Conservation (phyloP, 1,140 invertebrate species). For the Drosophila sulfurigaster region DNA sequence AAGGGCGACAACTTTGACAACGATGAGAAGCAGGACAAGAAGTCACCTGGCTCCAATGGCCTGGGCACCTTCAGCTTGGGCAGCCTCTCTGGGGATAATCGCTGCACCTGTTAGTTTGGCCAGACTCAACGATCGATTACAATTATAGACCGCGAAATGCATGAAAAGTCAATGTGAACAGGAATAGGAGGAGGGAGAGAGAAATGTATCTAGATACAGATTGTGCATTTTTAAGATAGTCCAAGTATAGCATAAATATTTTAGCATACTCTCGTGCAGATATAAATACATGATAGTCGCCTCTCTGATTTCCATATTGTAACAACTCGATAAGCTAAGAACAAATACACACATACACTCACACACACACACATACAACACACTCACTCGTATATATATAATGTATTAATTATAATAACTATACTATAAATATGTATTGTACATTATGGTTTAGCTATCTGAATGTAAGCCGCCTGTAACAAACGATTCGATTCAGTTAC, state of each 20-base stretch:
- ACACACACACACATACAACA: too few species aligned
- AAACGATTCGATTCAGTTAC: constrained; percentile 18
- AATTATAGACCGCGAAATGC: constrained; percentile 21
- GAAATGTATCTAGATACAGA: constrained; percentile 47
- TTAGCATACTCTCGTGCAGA: constrained; percentile 73
- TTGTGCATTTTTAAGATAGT: constrained; percentile 80
- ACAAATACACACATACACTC: neutral
- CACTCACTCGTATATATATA: constrained; percentile 28
- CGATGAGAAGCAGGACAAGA: constrained; percentile 82
- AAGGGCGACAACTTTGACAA: constrained; percentile 84
- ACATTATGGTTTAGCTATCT: constrained; percentile 44
- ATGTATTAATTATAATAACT: constrained; percentile 30
- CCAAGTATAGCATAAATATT: constrained; percentile 79
- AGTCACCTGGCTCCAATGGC: constrained; percentile 84
- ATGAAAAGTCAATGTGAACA: constrained; percentile 5
- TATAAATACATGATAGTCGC: constrained; percentile 64
- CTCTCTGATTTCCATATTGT: constrained; percentile 63
- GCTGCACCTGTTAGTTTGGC: constrained; percentile 82
- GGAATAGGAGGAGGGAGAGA: neutral
- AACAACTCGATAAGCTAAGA: constrained; percentile 66
- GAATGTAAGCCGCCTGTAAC: constrained; percentile 47
- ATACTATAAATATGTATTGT: constrained; percentile 38
- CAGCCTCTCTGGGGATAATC: constrained; percentile 78
- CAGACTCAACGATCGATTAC: constrained; percentile 20
- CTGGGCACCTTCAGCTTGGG: constrained; percentile 82